Base-by-base conservation (phyloP, 2,113 vertebrate genomes). In the Asarcornis scutulata region DNA sequence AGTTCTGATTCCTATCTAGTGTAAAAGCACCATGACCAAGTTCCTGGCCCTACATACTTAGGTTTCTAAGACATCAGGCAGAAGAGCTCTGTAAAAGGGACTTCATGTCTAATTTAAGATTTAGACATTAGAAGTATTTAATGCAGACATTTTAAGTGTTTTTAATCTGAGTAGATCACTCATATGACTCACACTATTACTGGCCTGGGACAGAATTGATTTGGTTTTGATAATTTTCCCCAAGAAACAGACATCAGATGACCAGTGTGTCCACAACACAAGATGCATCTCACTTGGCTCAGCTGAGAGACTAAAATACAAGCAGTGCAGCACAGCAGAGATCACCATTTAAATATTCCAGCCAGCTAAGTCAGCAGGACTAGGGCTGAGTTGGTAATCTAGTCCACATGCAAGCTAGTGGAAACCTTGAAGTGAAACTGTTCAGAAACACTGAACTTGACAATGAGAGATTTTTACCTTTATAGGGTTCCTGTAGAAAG, bases 401-500 rank as follows among this genome's bases (percentile, higher is more conserved):
- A 83, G 48, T 53, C 17, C 52, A 66, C 4, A 18, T 4, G 4
- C 11, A 86, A 73, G 10, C 26, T 53, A 60, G 13, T 5, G 2
- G 22, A 5, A 92, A 52, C 0, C 7, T 42, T 38, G 11, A 58
- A 71, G 42, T 26, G 21, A 63, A 83, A 52, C 13, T 36, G 29
- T 38, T 83, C 53, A 71, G 18, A 71, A 92, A 55, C 17, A 44
- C 5, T 60, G 22, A 84, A 38, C 31, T 50, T 68, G 6, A 7
- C 13, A 72, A 22, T 3, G 7, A 27, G 34, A 42, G 9, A 52
- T 68, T 84, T 97, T 97, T 98, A 99, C 99, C 97, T 93, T 80
- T 91, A 99, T 99, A 17, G 99, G 99, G 97, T 99, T 99, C 93
- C 99, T 98, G 40, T 99, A 99, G 95, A 99, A 98, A n/a, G 99